Evolutionary conservation across 2,888 invertebrate species (phyloP), one percentile per base, ranked within the genome.

Genomic region (Drosophila neonasuta): DNA sequence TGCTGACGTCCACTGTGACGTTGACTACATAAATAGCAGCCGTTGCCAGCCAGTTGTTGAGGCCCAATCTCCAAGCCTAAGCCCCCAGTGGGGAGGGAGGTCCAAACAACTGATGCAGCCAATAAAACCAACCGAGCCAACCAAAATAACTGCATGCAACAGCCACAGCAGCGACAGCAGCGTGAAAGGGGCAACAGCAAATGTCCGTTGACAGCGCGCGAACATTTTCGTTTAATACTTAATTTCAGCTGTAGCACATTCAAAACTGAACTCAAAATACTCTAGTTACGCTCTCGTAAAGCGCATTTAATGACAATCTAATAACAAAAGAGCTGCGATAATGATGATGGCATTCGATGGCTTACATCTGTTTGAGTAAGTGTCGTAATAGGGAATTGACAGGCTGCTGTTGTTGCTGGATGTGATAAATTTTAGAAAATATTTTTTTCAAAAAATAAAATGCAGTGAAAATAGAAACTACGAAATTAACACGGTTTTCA

Each of bases 51-150:
- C 39, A 39, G n/a, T n/a, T 6, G 13, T 5, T 5, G 39, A 39
- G 39, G 13, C 5, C 32, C 32, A 10, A 32, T 24, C 24, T 24
- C 24, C 9, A 32, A 39, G 39, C 11, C 34, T 24, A 6, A 13
- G 39, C 39, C 20, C 20, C 20, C 20, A 20, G 20, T 13, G 13
- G n/a, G 2, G 24, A 32, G 30, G n/a, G 51, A 44, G 8, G 17
- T 17, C 11, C 52, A 61, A 41, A 41, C 36, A 36, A 36, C 72
- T 44, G 54, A 59, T 59, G 64, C 78, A 63, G 63, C 81, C 77
- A 79, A 84, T 81, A 86, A 86, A 86, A 80, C 71, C 84, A 79
- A 84, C 85, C 86, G 76, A 74, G 46, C 63, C 81, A 48, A 32
- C 50, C 58, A 50, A 68, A 74, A 74, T 64, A 68, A 64, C 77